Evolutionary conservation across 2,113 vertebrate genomes (phyloP), one percentile per base, ranked within the genome.

Genomic region (Antechinus stuartii): DNA sequence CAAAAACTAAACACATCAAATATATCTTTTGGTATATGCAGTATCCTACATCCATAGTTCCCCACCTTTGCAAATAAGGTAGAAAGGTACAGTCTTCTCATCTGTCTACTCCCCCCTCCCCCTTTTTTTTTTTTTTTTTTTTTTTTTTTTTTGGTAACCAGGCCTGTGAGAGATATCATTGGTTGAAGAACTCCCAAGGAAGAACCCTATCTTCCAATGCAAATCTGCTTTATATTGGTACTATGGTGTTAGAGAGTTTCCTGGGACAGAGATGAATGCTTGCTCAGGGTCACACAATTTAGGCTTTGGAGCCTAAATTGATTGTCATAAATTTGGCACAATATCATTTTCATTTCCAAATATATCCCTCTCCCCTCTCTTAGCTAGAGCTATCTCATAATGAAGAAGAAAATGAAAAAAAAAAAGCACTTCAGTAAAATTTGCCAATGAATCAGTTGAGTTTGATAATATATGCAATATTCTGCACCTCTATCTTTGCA

Each of bases 51-150:
- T 42, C 68, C 35, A 23, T 42, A 84, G n/a, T 84, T 84, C n/a
- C 35, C n/a, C 19, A 84, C 68, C n/a, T 84, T 84, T 42, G 5
- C 68, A 84, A 42, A 84, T 84, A 42, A 84, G n/a, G 4, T 35
- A 68, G 30, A 68, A 27, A 68, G 12, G 4, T 68, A 0, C 1
- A 68, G 35, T 68, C 61, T 30, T 61, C 25, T 26, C 27, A 9
- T 30, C 2, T 3, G 9, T 9, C 0, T 3, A 10, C 27, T 25
- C 0, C 57, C 35, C 35, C 14, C 2, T 2, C n/a, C 5, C 1
- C 12, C 16, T 4, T 54, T 54, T 54, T 54, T 23, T 54, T 54
- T 54, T 19, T 54, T 54, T 54, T 54, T 54, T 19, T 54, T 54
- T 54, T 23, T 54, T 54, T 54, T 16, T 30, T 61, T 68, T 16